phyloP scores from a whole-genome alignment of 2,797 vertebrate genomes.

The Danio tinwini region DNA sequence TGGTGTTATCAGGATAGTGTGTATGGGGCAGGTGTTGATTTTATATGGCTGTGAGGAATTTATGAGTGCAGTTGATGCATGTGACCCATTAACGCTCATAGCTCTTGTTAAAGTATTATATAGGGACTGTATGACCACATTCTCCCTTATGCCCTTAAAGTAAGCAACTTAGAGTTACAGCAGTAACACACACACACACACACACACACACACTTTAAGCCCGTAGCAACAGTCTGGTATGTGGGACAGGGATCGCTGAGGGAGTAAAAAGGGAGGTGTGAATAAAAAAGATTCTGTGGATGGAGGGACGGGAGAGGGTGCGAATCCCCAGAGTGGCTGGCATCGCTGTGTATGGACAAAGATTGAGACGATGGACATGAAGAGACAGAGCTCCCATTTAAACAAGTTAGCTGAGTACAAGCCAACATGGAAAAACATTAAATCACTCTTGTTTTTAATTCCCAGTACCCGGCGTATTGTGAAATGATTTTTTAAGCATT shows the following conservation, averaged over 20 bases:
- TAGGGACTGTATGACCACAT: not conserved
- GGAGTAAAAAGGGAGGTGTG: slow-evolving; percentile 4
- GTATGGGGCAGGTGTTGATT: slow-evolving; percentile 1
- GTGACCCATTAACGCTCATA: not conserved
- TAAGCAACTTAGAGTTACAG: slow-evolving; percentile 24
- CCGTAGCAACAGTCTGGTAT: slow-evolving; percentile 30
- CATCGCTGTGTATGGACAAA: not conserved
- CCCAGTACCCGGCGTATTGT: not conserved
- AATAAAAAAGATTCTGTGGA: slow-evolving; percentile 7
- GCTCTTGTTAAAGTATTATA: slow-evolving; percentile 2
- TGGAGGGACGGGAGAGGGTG: not conserved
- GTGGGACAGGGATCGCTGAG: slow-evolving; percentile 11
- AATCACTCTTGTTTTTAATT: not conserved
- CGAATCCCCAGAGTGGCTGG: slow-evolving; percentile 4
- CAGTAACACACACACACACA: slow-evolving; percentile 44
- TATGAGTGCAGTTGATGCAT: not conserved
- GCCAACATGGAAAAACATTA: not conserved
- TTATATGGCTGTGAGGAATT: not conserved
- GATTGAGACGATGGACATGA: not conserved
- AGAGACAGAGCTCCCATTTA: slow-evolving; percentile 3
- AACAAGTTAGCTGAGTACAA: not conserved
- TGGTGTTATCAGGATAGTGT: slow-evolving; percentile 13
- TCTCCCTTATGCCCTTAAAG: not conserved
- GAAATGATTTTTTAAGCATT: not conserved
- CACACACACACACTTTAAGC: slow-evolving; percentile 33